Evolutionary conservation across 2,888 invertebrate species (phyloP), one percentile per base, ranked within the genome.

Genomic region (Lagria hirta): DNA sequence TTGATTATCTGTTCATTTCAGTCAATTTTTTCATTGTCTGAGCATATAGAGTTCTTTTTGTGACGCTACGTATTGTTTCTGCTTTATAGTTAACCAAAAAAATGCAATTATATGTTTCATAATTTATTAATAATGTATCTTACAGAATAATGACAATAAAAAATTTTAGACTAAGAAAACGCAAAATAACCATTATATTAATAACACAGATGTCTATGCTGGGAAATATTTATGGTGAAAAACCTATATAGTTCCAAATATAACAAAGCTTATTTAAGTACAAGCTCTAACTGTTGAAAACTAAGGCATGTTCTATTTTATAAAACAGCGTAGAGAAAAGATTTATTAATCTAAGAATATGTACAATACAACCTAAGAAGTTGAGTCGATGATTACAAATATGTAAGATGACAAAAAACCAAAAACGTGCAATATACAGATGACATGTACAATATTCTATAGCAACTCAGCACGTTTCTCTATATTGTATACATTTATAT

Each of bases 191-290:
- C 11, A 29, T 27, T 15, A 24, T 27, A 30, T 38, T 30, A 32
- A 41, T 40, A 40, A 41, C 40, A 33, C 23, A 23, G 27, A 37
- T 20, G 10, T 35, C 33, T 33, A 41, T 16, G 4, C 27, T 41
- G 30, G 7, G 14, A 27, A 27, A 23, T 20, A 11, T 28, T 27
- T 13, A 27, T 41, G 41, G 22, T 23, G 29, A 12, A 10, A 3
- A 23, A 40, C 24, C 22, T 16, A 16, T 21, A n/a, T n/a, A n/a
- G n/a, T n/a, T 29, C 23, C 32, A 40, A 40, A 7, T 33, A 32
- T 40, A 40, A 40, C 32, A 33, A 27, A 41, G 34, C 29, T 29
- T 28, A 29, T 23, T 42, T 42, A 43, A 43, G 42, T 43, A 43
- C 42, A 43, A 43, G 35, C 35, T 43, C 35, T 23, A 24, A 32